phyloP scores from a whole-genome alignment of 2,113 vertebrate species.

The Bufo gargarizans region DNA sequence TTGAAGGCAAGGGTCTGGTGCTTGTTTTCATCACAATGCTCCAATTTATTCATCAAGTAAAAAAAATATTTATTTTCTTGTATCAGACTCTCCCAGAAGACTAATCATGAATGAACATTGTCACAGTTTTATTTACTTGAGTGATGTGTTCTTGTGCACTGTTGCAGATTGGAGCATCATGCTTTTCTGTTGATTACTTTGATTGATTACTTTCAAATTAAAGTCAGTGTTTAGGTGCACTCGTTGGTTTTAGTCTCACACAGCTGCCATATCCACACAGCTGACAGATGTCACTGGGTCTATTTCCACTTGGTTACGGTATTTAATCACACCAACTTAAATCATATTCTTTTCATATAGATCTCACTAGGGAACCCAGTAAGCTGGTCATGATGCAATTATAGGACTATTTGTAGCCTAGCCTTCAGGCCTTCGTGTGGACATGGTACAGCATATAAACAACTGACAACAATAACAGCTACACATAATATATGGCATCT shows the following conservation, averaged over 20 bases:
- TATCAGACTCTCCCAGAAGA: conserved; percentile 55
- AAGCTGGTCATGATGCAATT: conserved; percentile 9
- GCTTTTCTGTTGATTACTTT: conserved; percentile 54
- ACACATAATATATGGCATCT: not conserved
- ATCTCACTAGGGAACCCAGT: not conserved
- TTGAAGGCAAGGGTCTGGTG: conserved; percentile 50
- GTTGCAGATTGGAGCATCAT: conserved; percentile 52
- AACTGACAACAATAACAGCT: not conserved
- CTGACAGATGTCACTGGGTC: conserved; percentile 55
- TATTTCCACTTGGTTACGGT: conserved; percentile 42
- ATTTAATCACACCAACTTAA: conserved; percentile 29
- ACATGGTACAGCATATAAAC: not conserved
- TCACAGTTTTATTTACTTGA: conserved; percentile 58
- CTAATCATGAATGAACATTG: conserved; percentile 56
- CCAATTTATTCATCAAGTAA: conserved; percentile 55
- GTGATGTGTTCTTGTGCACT: conserved; percentile 46
- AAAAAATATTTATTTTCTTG: conserved; percentile 41
- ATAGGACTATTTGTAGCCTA: conserved; percentile 7
- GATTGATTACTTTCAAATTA: conserved; percentile 58
- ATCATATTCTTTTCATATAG: conserved; percentile 18
- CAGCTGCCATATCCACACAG: conserved; percentile 51
- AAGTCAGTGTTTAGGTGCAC: conserved; percentile 55
- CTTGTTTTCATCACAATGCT: conserved; percentile 53
- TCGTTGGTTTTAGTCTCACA: conserved; percentile 51
- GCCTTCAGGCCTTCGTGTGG: not conserved